These are phyloP conservation scores for Pteromalus puparum DNA, from an alignment of 1,140 invertebrate species.

Conservation along the genomic window DNA sequence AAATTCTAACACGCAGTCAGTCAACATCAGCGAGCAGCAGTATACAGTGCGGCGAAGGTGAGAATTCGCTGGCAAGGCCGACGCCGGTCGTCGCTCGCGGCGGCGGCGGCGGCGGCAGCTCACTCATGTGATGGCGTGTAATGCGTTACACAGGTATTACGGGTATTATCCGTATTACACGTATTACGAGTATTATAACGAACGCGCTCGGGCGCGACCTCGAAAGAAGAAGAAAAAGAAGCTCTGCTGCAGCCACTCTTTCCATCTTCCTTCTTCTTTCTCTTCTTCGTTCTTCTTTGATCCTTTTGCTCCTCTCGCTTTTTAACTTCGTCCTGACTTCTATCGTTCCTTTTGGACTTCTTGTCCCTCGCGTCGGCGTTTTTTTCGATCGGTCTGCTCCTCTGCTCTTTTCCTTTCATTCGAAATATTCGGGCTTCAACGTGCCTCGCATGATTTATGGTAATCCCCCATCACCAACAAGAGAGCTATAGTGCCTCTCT, in stretches of 20 bases:
- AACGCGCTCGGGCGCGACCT: slow-evolving; percentile 68
- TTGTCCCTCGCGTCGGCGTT: background rate
- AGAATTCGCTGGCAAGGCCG: slow-evolving; percentile 53
- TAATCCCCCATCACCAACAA: background rate
- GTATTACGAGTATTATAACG: slow-evolving; percentile 72
- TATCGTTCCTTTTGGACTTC: slow-evolving; percentile 44
- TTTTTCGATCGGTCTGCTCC: background rate
- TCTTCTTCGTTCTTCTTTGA: slow-evolving; percentile 17
- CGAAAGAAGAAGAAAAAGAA: slow-evolving; percentile 54
- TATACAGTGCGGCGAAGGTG: slow-evolving; percentile 15
- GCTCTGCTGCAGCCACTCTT: slow-evolving; percentile 50
- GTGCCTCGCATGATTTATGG: slow-evolving; percentile 1
- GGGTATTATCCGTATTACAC: slow-evolving; percentile 73
- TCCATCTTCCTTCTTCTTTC: slow-evolving; percentile 50
- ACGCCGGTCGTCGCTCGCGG: slow-evolving; percentile 47
- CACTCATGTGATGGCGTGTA: slow-evolving; percentile 59
- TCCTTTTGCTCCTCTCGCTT: slow-evolving; percentile 49
- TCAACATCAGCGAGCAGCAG: no score
- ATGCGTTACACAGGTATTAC: slow-evolving; percentile 73
- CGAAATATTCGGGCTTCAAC: slow-evolving; percentile 9
- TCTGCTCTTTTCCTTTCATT: slow-evolving; percentile 31
- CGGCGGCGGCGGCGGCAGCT: slow-evolving; percentile 43
- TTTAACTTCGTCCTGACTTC: slow-evolving; percentile 45
- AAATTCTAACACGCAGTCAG: slow-evolving; percentile 16
- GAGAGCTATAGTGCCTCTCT: background rate